Evolutionary conservation across 53 echinoderm and acorn worm genomes (phyloP), one percentile per base, ranked within the genome.

Genomic region (Paracentrotus lividus): DNA sequence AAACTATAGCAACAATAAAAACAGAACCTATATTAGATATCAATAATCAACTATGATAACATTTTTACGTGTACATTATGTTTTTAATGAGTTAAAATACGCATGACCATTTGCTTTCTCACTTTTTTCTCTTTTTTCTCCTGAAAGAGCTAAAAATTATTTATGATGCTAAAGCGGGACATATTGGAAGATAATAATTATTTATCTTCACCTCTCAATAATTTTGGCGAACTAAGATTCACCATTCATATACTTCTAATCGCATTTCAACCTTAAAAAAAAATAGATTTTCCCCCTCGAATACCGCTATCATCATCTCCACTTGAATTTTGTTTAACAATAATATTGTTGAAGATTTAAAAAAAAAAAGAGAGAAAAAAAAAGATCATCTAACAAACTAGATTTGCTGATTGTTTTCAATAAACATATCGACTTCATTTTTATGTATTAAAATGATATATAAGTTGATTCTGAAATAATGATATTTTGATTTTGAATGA

Each of bases 231-330:
- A 72, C 72, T 18, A 36, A 18, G 12, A 72, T 72, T 72, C 72
- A 38, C 36, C 72, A n/a, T n/a, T n/a, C 72, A 21, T 72, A 40
- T 36, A 51, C 72, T 20, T 72, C 72, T 15, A 72, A 72, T 72
- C 72, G 36, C 72, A 72, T 72, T 72, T 72, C 72, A 36, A 72
- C 72, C 72, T 72, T 72, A 15, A 5, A 72, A n/a, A n/a, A n/a
- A n/a, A 72, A 72, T 72, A 36, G 72, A 72, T 72, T 72, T 66
- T 40, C 40, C 20, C 21, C 40, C 5, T 5, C 6, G 36, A 72
- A n/a, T 40, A 20, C 72, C 72, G 38, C 18, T 20, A 15, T 5
- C 72, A 40, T 36, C 40, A 72, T 40, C 72, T 38, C 36, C 72
- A 5, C n/a, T n/a, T n/a, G n/a, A n/a, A n/a, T n/a, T n/a, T n/a